Percentiles rank a stretch among this genome's conserved stretches.
Conservation (phyloP, 2,888 invertebrate genomes). For the Drosophila fungiperda region DNA sequence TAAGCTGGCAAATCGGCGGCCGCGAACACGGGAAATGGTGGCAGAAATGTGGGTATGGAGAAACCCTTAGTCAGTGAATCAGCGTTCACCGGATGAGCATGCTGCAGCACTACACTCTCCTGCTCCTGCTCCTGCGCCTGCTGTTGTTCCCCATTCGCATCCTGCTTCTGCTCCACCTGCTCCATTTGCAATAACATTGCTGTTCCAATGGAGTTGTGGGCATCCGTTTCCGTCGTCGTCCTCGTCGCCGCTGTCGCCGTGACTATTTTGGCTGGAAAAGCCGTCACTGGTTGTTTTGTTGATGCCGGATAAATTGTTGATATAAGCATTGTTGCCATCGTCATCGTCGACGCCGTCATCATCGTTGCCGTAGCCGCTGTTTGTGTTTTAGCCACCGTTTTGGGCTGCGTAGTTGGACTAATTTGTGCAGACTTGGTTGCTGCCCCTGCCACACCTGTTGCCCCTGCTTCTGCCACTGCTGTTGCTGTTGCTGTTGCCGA, state of each 20-base stretch:
- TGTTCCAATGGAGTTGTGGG: constrained; percentile 69
- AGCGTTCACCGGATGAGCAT: constrained; percentile 65
- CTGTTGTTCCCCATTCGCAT: background rate
- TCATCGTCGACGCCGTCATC: constrained; percentile 7
- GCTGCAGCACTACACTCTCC: constrained; percentile 28
- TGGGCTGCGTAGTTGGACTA: constrained; percentile 65
- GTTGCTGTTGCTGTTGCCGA: background rate
- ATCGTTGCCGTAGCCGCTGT: constrained; percentile 28
- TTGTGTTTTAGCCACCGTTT: constrained; percentile 38
- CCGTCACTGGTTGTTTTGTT: constrained; percentile 31
- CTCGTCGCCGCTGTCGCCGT: background rate
- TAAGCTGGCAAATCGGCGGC: constrained; percentile 81
- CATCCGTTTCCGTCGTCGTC: constrained; percentile 62
- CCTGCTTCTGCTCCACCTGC: background rate
- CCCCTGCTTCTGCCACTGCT: background rate
- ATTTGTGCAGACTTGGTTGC: constrained; percentile 70
- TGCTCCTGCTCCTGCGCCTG: background rate
- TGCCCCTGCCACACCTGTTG: background rate
- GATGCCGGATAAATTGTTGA: constrained; percentile 70
- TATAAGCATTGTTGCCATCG: constrained; percentile 58
- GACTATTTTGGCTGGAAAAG: constrained; percentile 21
- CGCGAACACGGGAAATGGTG: constrained; percentile 81
- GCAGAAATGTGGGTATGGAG: constrained; percentile 83
- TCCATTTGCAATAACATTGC: constrained; percentile 24
- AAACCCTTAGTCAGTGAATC: constrained; percentile 83